These are phyloP conservation scores for Epicauta chinensis DNA, from an alignment of 1,140 invertebrate genomes.

Conservation along the genomic window DNA sequence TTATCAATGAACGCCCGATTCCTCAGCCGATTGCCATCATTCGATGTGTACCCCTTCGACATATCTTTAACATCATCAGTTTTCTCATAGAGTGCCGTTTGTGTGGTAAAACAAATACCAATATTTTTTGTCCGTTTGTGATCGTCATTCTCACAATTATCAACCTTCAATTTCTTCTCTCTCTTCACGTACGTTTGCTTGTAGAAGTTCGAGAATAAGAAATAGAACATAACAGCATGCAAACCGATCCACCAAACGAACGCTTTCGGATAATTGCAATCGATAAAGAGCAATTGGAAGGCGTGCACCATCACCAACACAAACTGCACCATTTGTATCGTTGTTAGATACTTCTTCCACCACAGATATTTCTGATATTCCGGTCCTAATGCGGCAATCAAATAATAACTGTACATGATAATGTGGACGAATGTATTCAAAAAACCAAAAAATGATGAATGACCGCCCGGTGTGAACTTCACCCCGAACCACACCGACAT, in stretches of 20 bases:
- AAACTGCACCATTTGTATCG: slow-evolving; percentile 81
- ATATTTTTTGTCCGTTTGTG: slow-evolving; percentile 14
- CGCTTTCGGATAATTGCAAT: slow-evolving; percentile 75
- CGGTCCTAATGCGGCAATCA: slow-evolving; percentile 79
- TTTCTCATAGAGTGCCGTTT: slow-evolving; percentile 37
- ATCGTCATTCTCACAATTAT: slow-evolving; percentile 1
- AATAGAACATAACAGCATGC: slow-evolving; percentile 88
- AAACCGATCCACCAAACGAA: slow-evolving; percentile 84
- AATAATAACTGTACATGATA: slow-evolving; percentile 89
- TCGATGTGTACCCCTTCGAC: slow-evolving; percentile 34
- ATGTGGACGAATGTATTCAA: slow-evolving; percentile 86
- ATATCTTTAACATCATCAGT: slow-evolving; percentile 27
- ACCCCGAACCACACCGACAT: slow-evolving; percentile 90
- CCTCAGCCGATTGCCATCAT: slow-evolving; percentile 24
- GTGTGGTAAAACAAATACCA: slow-evolving; percentile 36
- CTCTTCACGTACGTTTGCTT: slow-evolving; percentile 64
- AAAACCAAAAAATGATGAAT: slow-evolving; percentile 74
- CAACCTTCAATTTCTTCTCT: slow-evolving; percentile 11
- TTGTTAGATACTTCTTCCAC: slow-evolving; percentile 92
- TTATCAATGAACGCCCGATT: slow-evolving; percentile 36
- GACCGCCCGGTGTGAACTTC: slow-evolving; percentile 80
- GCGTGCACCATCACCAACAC: slow-evolving; percentile 72
- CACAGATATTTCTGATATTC: slow-evolving; percentile 79
- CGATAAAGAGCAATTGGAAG: slow-evolving; percentile 76
- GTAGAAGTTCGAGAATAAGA: slow-evolving; percentile 91